A percentile compares a stretch with the other conserved stretches of the same genome.
Evolutionary conservation across 1,140 invertebrate genomes (phyloP).

Genomic region (Drosophila erecta): DNA sequence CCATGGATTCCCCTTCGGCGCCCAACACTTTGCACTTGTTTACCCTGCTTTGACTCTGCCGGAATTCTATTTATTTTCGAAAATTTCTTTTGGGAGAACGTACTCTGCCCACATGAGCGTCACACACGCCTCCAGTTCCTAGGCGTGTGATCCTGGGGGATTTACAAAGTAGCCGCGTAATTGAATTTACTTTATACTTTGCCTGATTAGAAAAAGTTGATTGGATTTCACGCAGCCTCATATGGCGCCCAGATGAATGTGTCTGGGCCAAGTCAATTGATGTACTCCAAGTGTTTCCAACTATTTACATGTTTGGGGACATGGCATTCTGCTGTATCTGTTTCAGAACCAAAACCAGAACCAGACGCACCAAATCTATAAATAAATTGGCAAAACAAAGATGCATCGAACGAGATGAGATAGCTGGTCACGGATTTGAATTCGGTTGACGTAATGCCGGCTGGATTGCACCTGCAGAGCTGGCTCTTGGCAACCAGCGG

Average conservation of each 20-base stretch:
- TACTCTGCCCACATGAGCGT: constrained; percentile 33
- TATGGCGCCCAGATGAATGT: constrained; percentile 5
- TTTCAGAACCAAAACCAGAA: too few relatives aligned
- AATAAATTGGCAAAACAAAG: constrained; percentile 22
- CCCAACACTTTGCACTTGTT: constrained; percentile 45
- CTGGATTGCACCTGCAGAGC: constrained; percentile 23
- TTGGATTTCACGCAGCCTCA: constrained; percentile 64
- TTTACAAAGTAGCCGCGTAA: constrained; percentile 81
- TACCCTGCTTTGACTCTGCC: constrained; percentile 76
- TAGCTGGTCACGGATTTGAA: constrained; percentile 16
- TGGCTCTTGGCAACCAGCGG: constrained; percentile 30
- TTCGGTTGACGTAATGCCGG: constrained; percentile 1
- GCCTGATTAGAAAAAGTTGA: constrained; percentile 76
- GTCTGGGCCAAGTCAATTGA: constrained; percentile 35
- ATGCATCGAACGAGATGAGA: constrained; percentile 26
- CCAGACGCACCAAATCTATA: too few relatives aligned
- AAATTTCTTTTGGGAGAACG: constrained; percentile 65
- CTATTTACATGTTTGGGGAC: too few relatives aligned
- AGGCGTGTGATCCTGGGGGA: constrained; percentile 72
- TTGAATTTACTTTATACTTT: constrained; percentile 83
- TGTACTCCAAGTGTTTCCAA: not conserved
- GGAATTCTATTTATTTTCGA: constrained; percentile 81
- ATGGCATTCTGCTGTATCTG: too few relatives aligned
- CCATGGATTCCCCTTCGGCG: constrained; percentile 55
- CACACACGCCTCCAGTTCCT: constrained; percentile 40